Conservation (phyloP, 30 jellyfish, hydroid and myxozoan genomes). For the Pseudorhiza aurosa region DNA sequence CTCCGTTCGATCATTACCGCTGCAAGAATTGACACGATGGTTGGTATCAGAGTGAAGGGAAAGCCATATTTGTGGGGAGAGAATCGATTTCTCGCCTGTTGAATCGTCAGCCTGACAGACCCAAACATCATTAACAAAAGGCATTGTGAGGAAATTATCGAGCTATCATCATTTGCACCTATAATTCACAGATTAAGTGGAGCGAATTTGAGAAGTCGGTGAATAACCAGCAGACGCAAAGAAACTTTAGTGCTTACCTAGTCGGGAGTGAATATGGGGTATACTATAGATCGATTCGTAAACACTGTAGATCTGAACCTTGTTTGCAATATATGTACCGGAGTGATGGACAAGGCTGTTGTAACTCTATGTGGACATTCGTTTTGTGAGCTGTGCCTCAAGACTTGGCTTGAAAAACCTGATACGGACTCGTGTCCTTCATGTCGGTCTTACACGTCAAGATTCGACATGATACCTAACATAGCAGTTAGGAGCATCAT, state of each 20-base stretch:
- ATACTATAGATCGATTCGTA: conserved; percentile 75
- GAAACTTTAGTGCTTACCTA: background rate
- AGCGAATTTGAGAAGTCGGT: background rate
- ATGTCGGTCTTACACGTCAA: conserved; percentile 84
- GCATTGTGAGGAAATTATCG: background rate
- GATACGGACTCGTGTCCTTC: conserved; percentile 91
- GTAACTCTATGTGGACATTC: conserved; percentile 95
- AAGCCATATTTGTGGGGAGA: background rate
- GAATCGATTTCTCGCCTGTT: background rate
- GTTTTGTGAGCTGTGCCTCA: conserved; percentile 83
- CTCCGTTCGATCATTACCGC: background rate
- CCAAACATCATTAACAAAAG: background rate
- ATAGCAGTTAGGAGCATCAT: conserved; percentile 78
- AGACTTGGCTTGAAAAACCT: conserved; percentile 90
- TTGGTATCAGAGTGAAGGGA: background rate
- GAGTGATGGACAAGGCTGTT: conserved; percentile 91
- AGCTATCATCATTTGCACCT: background rate
- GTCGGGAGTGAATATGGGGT: conserved; percentile 69
- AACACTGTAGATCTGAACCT: conserved; percentile 79
- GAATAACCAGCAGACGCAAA: background rate
- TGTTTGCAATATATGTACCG: conserved; percentile 90
- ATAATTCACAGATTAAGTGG: background rate
- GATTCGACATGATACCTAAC: conserved; percentile 88
- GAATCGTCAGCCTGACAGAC: background rate
- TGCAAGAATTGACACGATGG: background rate